Base-by-base conservation (phyloP, 1,140 invertebrate genomes). In the Cryptotermes secundus region DNA sequence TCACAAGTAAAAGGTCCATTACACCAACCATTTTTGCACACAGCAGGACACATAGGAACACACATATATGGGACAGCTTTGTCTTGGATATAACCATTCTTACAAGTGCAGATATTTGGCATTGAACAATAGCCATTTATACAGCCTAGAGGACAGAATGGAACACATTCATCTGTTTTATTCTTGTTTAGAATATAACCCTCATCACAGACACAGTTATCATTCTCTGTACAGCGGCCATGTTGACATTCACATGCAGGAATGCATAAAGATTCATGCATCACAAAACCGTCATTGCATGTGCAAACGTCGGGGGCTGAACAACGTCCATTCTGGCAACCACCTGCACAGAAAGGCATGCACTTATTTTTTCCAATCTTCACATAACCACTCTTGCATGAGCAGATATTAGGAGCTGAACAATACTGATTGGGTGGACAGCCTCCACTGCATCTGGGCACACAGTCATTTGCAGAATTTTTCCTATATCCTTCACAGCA, bases 301-400 rank as follows among this genome's bases (percentile, higher is more conserved):
- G 79, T 81, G 79, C 84, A 84, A 35, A 24, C 31, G 3, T 42
- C 36, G 22, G 84, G 84, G 34, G 84, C 84, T 24, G 34, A 42
- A 79, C 84, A 84, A 19, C 59, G 42, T 34, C 84, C 84, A 53
- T 82, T 80, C 9, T 31, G 26, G 22, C 84, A 84, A 7, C 53
- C 38, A 10, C 81, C 81, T 31, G 81, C 24, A 59, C 81, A 82
- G 81, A 49, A 34, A 19, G 81, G 81, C 1, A 49, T 34, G 81
- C 81, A 65, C 59, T 72, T 26, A 35, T 59, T 31, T 22, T 34
- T 83, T 19, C n/a, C 49, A 31, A 79, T 79, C 79, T 86, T 79
- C 10, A 80, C 24, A 86, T 90, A 93, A n/a, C 92, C 92, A 14
- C 87, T 89, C 87, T 93, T 93, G 86, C 93, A 94, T 36, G 92